phyloP scores from a whole-genome alignment of 1,140 invertebrate genomes.

The Scaptomyza montana region DNA sequence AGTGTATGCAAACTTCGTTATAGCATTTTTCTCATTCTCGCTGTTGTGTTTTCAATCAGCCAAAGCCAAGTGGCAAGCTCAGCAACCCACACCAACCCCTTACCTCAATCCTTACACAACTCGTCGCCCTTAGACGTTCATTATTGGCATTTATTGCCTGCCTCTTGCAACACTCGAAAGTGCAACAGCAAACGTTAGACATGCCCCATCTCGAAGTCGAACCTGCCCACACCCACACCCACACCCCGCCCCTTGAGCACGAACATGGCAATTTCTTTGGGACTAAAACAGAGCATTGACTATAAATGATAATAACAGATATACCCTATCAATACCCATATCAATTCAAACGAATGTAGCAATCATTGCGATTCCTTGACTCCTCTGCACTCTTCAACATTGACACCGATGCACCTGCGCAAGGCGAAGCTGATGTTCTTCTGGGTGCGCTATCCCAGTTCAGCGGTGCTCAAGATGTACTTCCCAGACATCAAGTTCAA shows the following conservation, averaged over 20 bases:
- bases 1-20: not conserved
- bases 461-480: conserved; percentile 99
- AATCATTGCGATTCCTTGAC: conserved; percentile 87
- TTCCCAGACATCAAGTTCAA: conserved; percentile 99
- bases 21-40: conserved; percentile 23
- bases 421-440: conserved; percentile 99
- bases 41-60: conserved; percentile 47
- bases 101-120: not conserved
- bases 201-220: conserved; percentile 4
- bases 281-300: conserved; percentile 25
- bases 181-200: conserved; percentile 60
- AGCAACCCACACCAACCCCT: not conserved
- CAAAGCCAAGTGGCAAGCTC: conserved; percentile 39
- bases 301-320: conserved; percentile 2
- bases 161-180: conserved; percentile 64
- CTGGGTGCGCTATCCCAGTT: conserved; percentile 99
- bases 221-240: not conserved
- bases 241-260: conserved; percentile 6
- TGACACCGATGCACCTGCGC: conserved; percentile 99
- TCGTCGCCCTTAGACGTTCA: conserved; percentile 72
- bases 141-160: conserved; percentile 69
- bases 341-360: conserved; percentile 52
- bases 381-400: conserved; percentile 94
- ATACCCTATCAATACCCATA: conserved; percentile 22
- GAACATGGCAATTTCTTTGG: conserved; percentile 23